Evolutionary conservation across 2,113 vertebrate species (phyloP).

Genomic region (Sinocyclocheilus anophthalmus): DNA sequence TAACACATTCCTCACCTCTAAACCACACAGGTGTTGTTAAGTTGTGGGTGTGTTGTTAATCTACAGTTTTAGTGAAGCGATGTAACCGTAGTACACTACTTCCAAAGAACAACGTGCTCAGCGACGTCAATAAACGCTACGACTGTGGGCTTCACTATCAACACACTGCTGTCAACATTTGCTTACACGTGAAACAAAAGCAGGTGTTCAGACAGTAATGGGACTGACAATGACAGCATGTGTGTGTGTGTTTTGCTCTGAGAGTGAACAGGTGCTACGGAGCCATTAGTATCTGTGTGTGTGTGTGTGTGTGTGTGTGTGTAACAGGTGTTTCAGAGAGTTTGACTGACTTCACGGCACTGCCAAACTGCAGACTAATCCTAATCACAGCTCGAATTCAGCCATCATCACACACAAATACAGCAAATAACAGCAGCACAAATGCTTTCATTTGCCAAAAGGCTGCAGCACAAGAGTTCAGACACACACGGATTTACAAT

Average conservation of each 20-base stretch:
- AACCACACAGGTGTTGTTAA: not conserved
- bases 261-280: constrained; percentile 15
- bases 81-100: not conserved
- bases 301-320: not conserved
- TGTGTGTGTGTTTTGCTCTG: not conserved
- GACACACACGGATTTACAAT: not conserved
- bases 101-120: not conserved
- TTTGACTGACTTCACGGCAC: not conserved
- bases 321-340: constrained; percentile 35
- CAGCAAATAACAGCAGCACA: not conserved
- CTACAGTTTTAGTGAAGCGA: not conserved
- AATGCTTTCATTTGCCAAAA: not conserved
- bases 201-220: constrained; percentile 19
- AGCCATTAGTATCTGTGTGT: not conserved
- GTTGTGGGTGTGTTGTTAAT: not conserved
- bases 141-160: not conserved
- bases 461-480: not conserved
- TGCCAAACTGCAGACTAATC: constrained; percentile 20
- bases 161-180: constrained; percentile 5
- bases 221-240: not conserved
- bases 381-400: constrained; percentile 9
- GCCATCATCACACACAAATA: constrained; percentile 6
- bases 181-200: not conserved
- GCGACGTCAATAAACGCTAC: not conserved
- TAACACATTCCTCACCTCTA: not conserved